Conservation (phyloP, 2,113 vertebrate genomes). For the human (Homo sapiens) region GRCh38 chr2:109504001-109504500, state of each 20-base stretch:
- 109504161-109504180: background rate
- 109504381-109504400: background rate
- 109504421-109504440: conserved; percentile 69
- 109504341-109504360: background rate
- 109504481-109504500: conserved; percentile 85
- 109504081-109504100: background rate
- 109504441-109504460: conserved; percentile 77
- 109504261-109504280: conserved; percentile 59
- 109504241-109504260: conserved; percentile 22
- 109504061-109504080: conserved; percentile 42
- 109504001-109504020: background rate
- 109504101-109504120: background rate
- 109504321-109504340: conserved; percentile 39
- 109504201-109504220: conserved; percentile 50
- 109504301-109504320: conserved; percentile 43
- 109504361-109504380: too few relatives aligned
- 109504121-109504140: background rate
- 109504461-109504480: conserved; percentile 78
- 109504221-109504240: conserved; percentile 45
- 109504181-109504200: background rate
- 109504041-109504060: background rate
- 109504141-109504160: background rate
- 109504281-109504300: conserved; percentile 64
- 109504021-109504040: background rate
- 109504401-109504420: conserved; percentile 63